Conservation (phyloP, 2,888 invertebrate species). For the Tupiocoris notatus region DNA sequence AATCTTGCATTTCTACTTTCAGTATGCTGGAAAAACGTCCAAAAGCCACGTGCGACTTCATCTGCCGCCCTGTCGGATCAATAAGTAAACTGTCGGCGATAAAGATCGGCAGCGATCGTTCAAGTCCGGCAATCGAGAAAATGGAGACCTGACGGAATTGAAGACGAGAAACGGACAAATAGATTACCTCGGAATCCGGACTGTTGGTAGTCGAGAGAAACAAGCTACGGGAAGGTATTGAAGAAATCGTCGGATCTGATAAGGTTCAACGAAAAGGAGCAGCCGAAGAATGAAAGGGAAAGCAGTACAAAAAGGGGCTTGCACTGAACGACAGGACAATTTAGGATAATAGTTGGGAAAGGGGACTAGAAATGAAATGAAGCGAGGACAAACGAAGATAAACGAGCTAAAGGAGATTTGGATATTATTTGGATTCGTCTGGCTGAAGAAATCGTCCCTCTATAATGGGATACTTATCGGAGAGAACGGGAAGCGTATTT, state of each 20-base stretch:
- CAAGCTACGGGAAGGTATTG: neutral
- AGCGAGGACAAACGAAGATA: constrained; percentile 30
- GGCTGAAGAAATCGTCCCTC: neutral
- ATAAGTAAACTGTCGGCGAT: neutral
- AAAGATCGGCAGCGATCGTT: neutral
- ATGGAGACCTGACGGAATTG: neutral
- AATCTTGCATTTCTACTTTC: too few relatives aligned
- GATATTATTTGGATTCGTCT: constrained; percentile 1
- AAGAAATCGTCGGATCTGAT: constrained; percentile 19
- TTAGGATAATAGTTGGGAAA: constrained; percentile 38
- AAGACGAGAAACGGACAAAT: neutral
- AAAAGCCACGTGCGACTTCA: too few relatives aligned
- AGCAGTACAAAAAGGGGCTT: neutral
- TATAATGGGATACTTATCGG: constrained; percentile 33
- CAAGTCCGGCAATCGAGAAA: neutral
- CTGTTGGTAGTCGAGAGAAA: neutral
- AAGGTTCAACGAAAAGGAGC: constrained; percentile 1
- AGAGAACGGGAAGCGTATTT: neutral
- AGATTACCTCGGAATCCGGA: neutral
- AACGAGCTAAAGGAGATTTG: constrained; percentile 29
- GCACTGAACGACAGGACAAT: neutral
- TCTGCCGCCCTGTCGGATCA: too few relatives aligned
- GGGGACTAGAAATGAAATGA: constrained; percentile 27
- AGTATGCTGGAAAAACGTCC: too few relatives aligned
- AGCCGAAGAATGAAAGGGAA: neutral